Base-by-base conservation (phyloP, 2,797 vertebrate genomes). In the Poecilia picta region DNA sequence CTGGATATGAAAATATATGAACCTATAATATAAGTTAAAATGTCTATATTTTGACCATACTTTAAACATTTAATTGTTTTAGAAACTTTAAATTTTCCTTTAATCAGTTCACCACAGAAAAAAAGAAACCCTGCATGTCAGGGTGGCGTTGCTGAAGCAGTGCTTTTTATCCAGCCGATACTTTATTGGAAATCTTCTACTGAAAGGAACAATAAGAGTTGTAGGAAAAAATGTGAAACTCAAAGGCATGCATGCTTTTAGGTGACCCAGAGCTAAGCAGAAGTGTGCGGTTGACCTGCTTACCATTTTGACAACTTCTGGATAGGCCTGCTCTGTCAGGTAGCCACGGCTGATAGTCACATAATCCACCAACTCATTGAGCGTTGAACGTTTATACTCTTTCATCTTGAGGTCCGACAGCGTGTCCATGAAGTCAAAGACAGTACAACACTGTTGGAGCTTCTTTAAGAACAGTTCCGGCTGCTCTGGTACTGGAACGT, bases 391-490 rank as follows among this genome's bases (percentile, higher is more conserved):
- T 93, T 99, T 99, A 96, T 99, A 99, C 96, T 99, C 98, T 97
- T 99, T 99, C 98, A 99, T 99, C 97, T 99, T 99, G 95, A 99
- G 97, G 96, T 99, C 98, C 81, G 97, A 98, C 95, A 99, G 97
- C 82, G 98, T 99, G 97, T 99, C 98, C 98, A 99, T 99, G 96
- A 99, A 99, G 97, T 99, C 98, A 94, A 99, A 99, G 95, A 99
- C 96, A 79, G 99, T 98, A 95, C 98, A 99, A 96, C 98, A 99
- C 98, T 99, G 98, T 95, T 99, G 98, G 95, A 99, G 97, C 96
- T 99, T 99, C 97, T 99, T 99, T 96, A 99, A 96, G 97, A 99
- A 99, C 96, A 99, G 97, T 96, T 98, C 97, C 91, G 98, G 97
- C 96, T 99, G 98, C 97, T 99, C 98, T 96, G 97, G 96, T 90